Base-by-base conservation (phyloP, 2,113 vertebrate genomes). In the Anolis sagrei region DNA sequence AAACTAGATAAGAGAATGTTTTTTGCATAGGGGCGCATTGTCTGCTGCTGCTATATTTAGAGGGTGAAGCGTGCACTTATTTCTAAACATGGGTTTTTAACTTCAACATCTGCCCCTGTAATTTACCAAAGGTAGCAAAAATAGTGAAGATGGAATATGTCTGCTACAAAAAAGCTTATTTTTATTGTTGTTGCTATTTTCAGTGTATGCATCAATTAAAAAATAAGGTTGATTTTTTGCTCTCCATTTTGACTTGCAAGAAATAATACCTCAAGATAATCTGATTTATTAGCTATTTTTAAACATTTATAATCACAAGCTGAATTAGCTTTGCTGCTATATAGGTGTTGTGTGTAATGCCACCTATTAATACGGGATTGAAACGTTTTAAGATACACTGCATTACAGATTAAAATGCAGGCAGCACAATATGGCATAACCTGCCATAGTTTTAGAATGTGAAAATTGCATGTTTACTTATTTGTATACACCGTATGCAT, bases 301-400 rank as follows among this genome's bases (percentile, higher is more conserved):
- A 97, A 97, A 96, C 97, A 97, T 97, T 97, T 97, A 97, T 98
- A 98, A 98, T 97, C 97, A 98, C 97, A 97, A 99, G 98, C 97
- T 98, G 97, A 97, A 98, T 97, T 98, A 98, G 97, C 98, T 98
- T 98, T 98, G 99, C 99, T 99, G 98, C 98, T 99, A 98, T 97
- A 97, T 98, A 97, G 97, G 97, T 97, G 96, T 98, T 98, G 97
- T 97, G 98, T 97, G 97, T 97, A 97, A 99, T 97, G 97, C 97
- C 97, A 97, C 97, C 97, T 97, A 97, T 97, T 96, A 97, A 98
- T 98, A 96, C 95, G 96, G 96, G 97, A 97, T 97, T 95, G 96
- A 96, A 97, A 96, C 84, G 93, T 97, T 96, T 84, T 96, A 95
- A 96, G 95, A 97, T 89, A 96, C 95, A 96, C 96, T 97, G 96